phyloP scores from a whole-genome alignment of 2,888 invertebrate genomes.

The Ecliptopera silaceata region DNA sequence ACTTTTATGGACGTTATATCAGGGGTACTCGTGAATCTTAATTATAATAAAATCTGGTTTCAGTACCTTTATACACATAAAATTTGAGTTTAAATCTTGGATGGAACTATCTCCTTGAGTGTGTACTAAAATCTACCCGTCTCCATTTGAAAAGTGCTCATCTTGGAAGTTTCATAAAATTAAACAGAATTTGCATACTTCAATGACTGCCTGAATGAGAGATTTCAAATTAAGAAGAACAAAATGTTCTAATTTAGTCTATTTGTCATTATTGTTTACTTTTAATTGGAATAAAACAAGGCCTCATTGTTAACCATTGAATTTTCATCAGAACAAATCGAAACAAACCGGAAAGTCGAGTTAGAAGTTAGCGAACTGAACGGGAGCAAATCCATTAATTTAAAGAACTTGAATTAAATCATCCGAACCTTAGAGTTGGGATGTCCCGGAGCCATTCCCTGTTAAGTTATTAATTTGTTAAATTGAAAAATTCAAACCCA shows the following conservation, averaged over 20 bases:
- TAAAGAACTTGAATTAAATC: conserved; percentile 74
- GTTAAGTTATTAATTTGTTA: conserved; percentile 47
- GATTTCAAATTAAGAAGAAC: conserved; percentile 4
- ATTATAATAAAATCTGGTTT: conserved; percentile 44
- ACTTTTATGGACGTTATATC: conserved; percentile 43
- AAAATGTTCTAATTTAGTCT: conserved; percentile 13
- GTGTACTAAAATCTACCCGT: conserved; percentile 35
- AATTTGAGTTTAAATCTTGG: conserved; percentile 41
- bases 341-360: conserved; percentile 73
- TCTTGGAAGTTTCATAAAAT: conserved; percentile 32
- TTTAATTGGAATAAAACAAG: conserved; percentile 20
- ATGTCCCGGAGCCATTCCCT: conserved; percentile 47
- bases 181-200: conserved; percentile 17
- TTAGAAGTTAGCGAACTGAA: conserved; percentile 59
- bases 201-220: conserved; percentile 12
- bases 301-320: conserved; percentile 64
- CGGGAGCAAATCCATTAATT: conserved; percentile 71
- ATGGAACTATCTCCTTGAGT: conserved; percentile 36
- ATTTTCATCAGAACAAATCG: conserved; percentile 74
- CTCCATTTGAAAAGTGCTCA: conserved; percentile 27
- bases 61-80: conserved; percentile 41
- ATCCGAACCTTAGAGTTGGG: conserved; percentile 59
- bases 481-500: conserved; percentile 51
- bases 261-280: conserved; percentile 23
- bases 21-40: conserved; percentile 43